A percentile compares a stretch with the other conserved stretches of the same genome.
Evolutionary conservation across 2,888 invertebrate genomes (phyloP).

Genomic region (Lapara coniferarum): DNA sequence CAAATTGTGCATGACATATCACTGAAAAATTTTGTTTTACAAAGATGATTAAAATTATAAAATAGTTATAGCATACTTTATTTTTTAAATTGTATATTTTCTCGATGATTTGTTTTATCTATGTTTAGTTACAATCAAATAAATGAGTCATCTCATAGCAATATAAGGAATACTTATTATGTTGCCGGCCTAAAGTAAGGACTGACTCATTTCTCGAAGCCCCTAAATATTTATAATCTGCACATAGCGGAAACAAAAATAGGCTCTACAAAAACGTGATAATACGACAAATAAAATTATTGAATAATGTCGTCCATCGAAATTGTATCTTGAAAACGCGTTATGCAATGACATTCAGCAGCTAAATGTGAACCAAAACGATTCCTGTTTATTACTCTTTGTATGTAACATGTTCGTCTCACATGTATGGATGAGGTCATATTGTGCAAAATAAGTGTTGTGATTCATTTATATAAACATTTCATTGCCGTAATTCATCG

Average conservation of each 20-base stretch:
- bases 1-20: background rate
- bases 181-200: too few relatives aligned
- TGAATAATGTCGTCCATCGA: too few relatives aligned
- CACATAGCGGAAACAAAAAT: too few relatives aligned
- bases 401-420: background rate
- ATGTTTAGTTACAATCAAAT: background rate
- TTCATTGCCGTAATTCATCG: constrained; percentile 14
- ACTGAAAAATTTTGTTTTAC: background rate
- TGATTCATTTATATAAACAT: constrained; percentile 36
- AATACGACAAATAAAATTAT: too few relatives aligned
- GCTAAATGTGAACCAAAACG: too few relatives aligned
- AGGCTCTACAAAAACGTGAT: too few relatives aligned
- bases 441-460: constrained; percentile 16
- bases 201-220: too few relatives aligned
- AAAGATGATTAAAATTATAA: background rate
- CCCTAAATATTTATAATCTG: too few relatives aligned
- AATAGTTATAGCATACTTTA: background rate
- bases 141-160: background rate
- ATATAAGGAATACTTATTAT: too few relatives aligned
- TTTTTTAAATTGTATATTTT: background rate
- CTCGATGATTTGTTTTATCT: too few relatives aligned
- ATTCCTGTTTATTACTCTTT: background rate
- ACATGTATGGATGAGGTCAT: constrained; percentile 28
- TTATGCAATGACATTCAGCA: too few relatives aligned
- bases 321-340: too few relatives aligned